Evolutionary conservation across 2,797 vertebrate genomes (phyloP), one percentile per base, ranked within the genome.

Genomic region (Silurus aristotelis): DNA sequence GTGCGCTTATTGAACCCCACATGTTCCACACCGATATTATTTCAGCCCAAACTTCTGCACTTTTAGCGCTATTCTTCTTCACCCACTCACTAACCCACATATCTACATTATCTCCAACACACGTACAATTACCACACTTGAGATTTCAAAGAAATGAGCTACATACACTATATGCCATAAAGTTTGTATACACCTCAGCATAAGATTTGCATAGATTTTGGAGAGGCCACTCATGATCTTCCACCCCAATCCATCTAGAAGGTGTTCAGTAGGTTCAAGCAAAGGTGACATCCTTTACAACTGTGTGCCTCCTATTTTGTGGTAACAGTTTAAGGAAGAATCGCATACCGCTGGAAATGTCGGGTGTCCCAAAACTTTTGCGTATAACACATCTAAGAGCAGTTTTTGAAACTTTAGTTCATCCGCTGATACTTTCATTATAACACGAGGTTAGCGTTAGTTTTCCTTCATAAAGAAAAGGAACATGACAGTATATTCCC

Each of bases 1-100:
- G 27, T 88, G 70, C 25, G 83, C 68, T 63, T 79, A 43, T 78
- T 78, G 64, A 25, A 20, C 27, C 31, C 13, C 56, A 72, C 58
- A 58, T 15, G 8, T 61, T 46, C 52, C 84, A 82, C 52, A 31
- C 73, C 20, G 25, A 7, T 52, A 10, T 7, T 52, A 52, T 52
- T 52, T 2, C 10, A 78, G 71, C 38, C 38, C 3, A 38, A 3
- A 38, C 38, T 38, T 38, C 25, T 66, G 27, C 25, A 17, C 67
- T 38, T 25, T 27, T 66, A 5, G 4, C 31, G 20, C 31, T 20
- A 9, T 3, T 70, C 68, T 46, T 5, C 0, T 10, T 46, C 43
- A n/a, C 71, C 52, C 52, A 19, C 72, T 55, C 72, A 55, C 55
- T 72, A 48, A 22, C 70, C 70, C 6, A 7, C 6, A 52, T 72